These are phyloP conservation scores for Zoanthus sociatus DNA, from an alignment of 92 coral and sea anemone species.

Conservation along the genomic window DNA sequence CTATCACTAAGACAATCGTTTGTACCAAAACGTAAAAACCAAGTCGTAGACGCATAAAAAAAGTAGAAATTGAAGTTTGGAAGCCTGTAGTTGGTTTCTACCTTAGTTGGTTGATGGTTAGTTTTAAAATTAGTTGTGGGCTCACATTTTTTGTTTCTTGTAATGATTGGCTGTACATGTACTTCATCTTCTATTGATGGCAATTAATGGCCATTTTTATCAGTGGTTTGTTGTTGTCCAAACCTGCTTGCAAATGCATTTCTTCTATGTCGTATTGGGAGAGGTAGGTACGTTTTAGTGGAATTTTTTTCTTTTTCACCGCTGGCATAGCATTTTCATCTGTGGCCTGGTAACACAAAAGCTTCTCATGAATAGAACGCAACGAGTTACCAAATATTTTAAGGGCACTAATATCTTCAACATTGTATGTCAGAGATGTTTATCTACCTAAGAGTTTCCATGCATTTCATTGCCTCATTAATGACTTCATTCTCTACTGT, in stretches of 20 bases:
- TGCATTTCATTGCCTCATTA: constrained; percentile 27
- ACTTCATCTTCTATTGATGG: neutral
- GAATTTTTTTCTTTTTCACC: neutral
- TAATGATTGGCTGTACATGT: neutral
- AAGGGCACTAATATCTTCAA: constrained; percentile 48
- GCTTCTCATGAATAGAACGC: neutral
- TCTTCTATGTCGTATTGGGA: constrained; percentile 34
- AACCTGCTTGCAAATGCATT: constrained; percentile 45
- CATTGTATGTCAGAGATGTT: constrained; percentile 43
- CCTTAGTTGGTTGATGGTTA: neutral
- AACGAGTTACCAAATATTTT: constrained; percentile 20
- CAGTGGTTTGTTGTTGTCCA: constrained; percentile 24
- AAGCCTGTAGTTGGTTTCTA: neutral
- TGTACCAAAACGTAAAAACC: too few relatives aligned
- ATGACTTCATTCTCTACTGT: neutral
- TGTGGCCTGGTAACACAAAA: constrained; percentile 32
- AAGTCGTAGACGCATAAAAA: neutral
- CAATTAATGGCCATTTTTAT: neutral
- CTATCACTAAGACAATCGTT: too few relatives aligned
- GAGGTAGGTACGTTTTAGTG: constrained; percentile 35
- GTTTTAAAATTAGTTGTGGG: neutral
- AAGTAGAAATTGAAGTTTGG: neutral
- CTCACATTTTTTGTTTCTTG: constrained; percentile 5
- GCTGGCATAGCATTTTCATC: constrained; percentile 8
- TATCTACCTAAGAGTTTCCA: neutral